Base-by-base conservation (phyloP, 2,797 vertebrate genomes). In the Eptatretus atami region DNA sequence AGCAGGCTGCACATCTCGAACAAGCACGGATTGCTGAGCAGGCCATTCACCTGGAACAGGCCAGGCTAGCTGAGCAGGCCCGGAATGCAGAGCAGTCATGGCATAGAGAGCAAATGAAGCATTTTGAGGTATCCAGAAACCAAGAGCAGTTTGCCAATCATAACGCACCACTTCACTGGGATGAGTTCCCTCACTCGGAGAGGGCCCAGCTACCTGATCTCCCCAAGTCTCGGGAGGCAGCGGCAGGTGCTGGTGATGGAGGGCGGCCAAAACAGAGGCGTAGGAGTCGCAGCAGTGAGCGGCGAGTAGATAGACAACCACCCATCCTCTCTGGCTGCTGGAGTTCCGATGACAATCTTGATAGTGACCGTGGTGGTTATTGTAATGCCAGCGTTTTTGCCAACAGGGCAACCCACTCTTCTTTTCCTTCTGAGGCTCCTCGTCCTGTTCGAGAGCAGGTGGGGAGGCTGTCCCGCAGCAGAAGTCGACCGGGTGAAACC, bases 271-370 rank as follows among this genome's bases (percentile, higher is more conserved):
- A 25, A n/a, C n/a, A n/a, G n/a, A n/a, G 57, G n/a, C n/a, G 57
- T n/a, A n/a, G 57, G n/a, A 61, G 57, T 25, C 57, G 57, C 57
- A 61, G 57, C 57, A n/a, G 57, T n/a, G 57, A 61, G n/a, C 25
- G 57, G 57, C n/a, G 57, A 25, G n/a, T 25, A n/a, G 57, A 61
- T n/a, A 25, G n/a, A 12, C 57, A 25, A 25, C 15, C n/a, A 9
- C n/a, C n/a, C n/a, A 25, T 61, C n/a, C n/a, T 61, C 57, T n/a
- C 57, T n/a, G 57, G 57, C n/a, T n/a, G 57, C n/a, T 61, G 57
- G 57, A 61, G 57, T 25, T 61, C 57, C 10, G 57, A 61, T 12
- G 57, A 61, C 57, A 61, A 61, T 12, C 11, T 61, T n/a, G 57
- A 61, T 25, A 61, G 57, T 25, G 31, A 44, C 31, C 31, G 31